Conservation (phyloP, 2,797 vertebrate species). For the Chanos chanos region DNA sequence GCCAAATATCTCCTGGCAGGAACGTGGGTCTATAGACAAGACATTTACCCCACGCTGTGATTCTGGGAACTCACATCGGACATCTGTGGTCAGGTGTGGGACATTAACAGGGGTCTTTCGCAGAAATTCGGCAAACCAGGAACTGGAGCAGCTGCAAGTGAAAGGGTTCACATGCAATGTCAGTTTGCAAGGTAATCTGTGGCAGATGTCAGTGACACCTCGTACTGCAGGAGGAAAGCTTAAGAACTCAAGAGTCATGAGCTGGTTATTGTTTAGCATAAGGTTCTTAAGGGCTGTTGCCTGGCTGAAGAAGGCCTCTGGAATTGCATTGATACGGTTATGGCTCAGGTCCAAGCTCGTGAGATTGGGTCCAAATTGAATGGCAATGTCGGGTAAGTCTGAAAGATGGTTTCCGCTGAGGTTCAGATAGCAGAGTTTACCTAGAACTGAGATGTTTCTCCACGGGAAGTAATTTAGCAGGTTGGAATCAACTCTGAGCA, state of each 20-base stretch:
- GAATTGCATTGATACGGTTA: slow-evolving; percentile 67
- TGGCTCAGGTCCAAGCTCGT: slow-evolving; percentile 71
- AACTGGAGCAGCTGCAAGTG: slow-evolving; percentile 73
- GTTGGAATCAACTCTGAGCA: slow-evolving; percentile 64
- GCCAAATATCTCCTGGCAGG: slow-evolving; percentile 80
- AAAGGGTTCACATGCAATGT: slow-evolving; percentile 76
- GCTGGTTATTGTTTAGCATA: slow-evolving; percentile 67
- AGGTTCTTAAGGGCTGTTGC: slow-evolving; percentile 52
- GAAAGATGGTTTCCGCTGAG: slow-evolving; percentile 68
- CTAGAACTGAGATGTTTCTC: slow-evolving; percentile 62
- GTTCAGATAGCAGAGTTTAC: slow-evolving; percentile 61
- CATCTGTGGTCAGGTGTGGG: slow-evolving; percentile 64
- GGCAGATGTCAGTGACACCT: slow-evolving; percentile 37
- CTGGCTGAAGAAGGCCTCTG: slow-evolving; percentile 66
- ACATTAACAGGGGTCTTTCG: slow-evolving; percentile 57
- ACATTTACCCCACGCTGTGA: slow-evolving; percentile 65
- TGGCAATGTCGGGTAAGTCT: slow-evolving; percentile 47
- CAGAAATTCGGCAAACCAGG: slow-evolving; percentile 77
- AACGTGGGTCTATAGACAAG: slow-evolving; percentile 71
- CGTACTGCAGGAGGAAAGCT: slow-evolving; percentile 56
- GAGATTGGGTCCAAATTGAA: slow-evolving; percentile 56
- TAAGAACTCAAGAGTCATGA: slow-evolving; percentile 63
- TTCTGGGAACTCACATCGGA: slow-evolving; percentile 75
- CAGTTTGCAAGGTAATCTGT: slow-evolving; percentile 47
- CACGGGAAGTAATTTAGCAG: slow-evolving; percentile 69